phyloP scores from a whole-genome alignment of 2,888 invertebrate genomes.

The Margaritifera margaritifera region DNA sequence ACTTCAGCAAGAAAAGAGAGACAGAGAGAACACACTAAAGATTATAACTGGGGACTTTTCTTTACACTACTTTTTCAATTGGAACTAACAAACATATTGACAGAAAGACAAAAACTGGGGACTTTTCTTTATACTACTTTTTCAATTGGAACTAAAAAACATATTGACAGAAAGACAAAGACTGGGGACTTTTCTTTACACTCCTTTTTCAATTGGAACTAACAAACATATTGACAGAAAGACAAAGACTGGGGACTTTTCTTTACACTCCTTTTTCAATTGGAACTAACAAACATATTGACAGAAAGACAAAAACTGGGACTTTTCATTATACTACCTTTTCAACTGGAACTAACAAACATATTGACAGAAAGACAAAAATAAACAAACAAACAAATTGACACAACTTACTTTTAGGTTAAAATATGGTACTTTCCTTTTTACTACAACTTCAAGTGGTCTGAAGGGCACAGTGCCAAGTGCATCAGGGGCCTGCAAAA shows the following conservation, averaged over 20 bases:
- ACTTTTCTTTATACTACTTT: background rate
- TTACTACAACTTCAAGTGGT: conserved; percentile 64
- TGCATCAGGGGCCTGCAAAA: conserved; percentile 65
- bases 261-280: too few relatives aligned
- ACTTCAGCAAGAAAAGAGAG: too few relatives aligned
- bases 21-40: too few relatives aligned
- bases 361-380: background rate
- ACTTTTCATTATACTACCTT: background rate
- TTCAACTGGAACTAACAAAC: background rate
- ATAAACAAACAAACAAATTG: background rate
- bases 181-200: background rate
- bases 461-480: conserved; percentile 63
- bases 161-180: background rate
- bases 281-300: background rate
- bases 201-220: background rate
- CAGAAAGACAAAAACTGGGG: background rate
- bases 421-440: conserved; percentile 68
- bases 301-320: background rate
- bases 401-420: conserved; percentile 53
- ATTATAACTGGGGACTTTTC: too few relatives aligned
- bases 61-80: too few relatives aligned
- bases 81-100: too few relatives aligned
- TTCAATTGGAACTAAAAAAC: background rate
- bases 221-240: background rate
- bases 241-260: background rate